Conservation (phyloP, 37 sponge, comb jelly and placozoan genomes). For the Theonella swinhoei region DNA sequence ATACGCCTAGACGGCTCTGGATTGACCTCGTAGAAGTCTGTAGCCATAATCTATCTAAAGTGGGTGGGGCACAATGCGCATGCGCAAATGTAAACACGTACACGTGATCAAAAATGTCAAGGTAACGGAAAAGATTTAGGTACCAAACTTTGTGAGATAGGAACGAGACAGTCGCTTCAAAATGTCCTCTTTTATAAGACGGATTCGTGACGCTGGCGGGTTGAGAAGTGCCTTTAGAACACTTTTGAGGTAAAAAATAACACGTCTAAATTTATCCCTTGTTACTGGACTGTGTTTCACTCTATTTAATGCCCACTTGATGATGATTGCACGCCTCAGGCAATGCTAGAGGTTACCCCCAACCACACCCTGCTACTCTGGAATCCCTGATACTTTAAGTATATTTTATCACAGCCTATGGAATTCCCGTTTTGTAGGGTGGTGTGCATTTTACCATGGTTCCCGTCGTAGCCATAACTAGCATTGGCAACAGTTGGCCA, state of each 20-base stretch:
- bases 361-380: too few relatives aligned
- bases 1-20: not conserved
- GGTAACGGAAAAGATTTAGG: too few relatives aligned
- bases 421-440: too few relatives aligned
- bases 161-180: not conserved
- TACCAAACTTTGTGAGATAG: too few relatives aligned
- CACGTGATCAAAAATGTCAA: too few relatives aligned
- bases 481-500: too few relatives aligned
- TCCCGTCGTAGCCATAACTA: too few relatives aligned
- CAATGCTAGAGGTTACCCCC: not conserved
- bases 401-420: too few relatives aligned
- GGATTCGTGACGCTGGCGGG: conserved; percentile 55
- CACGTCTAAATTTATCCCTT: not conserved
- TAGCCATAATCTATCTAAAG: not conserved
- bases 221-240: conserved; percentile 44
- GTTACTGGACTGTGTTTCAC: not conserved
- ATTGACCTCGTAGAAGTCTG: not conserved
- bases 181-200: conserved; percentile 61
- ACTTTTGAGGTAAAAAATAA: conserved; percentile 27
- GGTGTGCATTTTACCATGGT: too few relatives aligned
- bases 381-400: too few relatives aligned
- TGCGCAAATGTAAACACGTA: not conserved
- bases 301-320: conserved; percentile 11
- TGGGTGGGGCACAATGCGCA: conserved; percentile 24
- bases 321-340: not conserved